Evolutionary conservation across 2,113 vertebrate genomes (phyloP).

Genomic region (Nothoprocta perdicaria): DNA sequence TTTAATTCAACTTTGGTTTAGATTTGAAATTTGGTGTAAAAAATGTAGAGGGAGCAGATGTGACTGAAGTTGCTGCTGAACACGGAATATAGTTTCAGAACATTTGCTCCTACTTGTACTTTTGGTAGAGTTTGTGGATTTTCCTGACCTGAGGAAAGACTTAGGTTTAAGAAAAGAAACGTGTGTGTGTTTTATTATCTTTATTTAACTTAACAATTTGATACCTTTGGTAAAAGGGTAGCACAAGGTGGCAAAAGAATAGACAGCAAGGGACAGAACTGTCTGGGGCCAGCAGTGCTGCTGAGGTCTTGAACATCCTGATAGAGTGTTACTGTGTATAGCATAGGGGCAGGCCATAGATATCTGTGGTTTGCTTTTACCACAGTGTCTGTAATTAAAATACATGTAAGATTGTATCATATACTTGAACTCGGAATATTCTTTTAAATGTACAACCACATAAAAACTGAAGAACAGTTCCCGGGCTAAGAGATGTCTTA

Average conservation of each 20-base stretch:
- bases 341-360: background rate
- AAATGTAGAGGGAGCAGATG: fast-evolving
- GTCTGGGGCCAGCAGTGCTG: background rate
- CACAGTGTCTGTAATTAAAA: background rate
- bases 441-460: background rate
- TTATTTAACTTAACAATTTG: no score
- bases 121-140: background rate
- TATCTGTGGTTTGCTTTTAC: background rate
- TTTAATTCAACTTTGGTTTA: background rate
- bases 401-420: background rate
- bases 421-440: background rate
- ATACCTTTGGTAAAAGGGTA: background rate
- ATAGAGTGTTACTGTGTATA: background rate
- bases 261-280: background rate
- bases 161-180: background rate
- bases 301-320: background rate
- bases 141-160: background rate
- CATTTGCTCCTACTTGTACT: background rate
- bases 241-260: background rate
- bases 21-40: background rate
- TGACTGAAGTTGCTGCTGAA: background rate
- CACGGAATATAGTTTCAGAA: background rate
- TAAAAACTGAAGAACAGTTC: background rate
- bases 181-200: no score
- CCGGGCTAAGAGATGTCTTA: background rate